A percentile compares a stretch with the other conserved stretches of the same genome.
Evolutionary conservation across 2,113 vertebrate genomes (phyloP).

Genomic region (Halcyon senegalensis): DNA sequence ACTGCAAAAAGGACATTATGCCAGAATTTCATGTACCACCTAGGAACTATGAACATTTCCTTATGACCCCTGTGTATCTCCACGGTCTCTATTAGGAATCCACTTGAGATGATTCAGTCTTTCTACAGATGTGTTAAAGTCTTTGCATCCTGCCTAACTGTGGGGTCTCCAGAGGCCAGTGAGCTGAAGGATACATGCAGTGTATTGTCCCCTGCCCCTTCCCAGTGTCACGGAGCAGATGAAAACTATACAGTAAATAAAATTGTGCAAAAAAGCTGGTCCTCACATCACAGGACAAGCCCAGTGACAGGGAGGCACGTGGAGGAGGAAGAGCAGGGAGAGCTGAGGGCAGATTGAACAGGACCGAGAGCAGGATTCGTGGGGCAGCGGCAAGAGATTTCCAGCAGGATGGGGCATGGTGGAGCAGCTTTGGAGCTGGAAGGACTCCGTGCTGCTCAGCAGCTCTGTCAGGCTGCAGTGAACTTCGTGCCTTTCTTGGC

Average conservation of each 20-base stretch:
- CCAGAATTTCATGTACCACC: not conserved
- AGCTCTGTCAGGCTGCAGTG: not conserved
- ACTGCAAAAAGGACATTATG: not conserved
- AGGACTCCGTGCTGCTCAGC: not conserved
- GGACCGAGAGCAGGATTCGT: not conserved
- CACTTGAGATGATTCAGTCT: not conserved
- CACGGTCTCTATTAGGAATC: not conserved
- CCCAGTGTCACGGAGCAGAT: not conserved
- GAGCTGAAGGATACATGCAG: not conserved
- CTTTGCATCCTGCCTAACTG: not conserved
- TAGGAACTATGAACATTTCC: not conserved
- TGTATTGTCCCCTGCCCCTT: not conserved
- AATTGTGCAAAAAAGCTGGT: not conserved
- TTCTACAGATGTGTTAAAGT: not conserved
- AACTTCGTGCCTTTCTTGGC: not conserved
- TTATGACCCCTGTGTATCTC: not conserved
- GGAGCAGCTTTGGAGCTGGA: not conserved
- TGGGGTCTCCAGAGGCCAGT: not conserved
- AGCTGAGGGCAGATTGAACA: not conserved
- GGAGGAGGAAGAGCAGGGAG: not conserved
- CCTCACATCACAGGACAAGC: not conserved
- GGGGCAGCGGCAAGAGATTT: fast-evolving
- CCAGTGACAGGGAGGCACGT: too few relatives aligned
- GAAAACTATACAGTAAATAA: not conserved
- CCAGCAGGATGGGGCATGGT: not conserved